Evolutionary conservation across 2,797 vertebrate species (phyloP).

Genomic region (Meriones psammophilus): DNA sequence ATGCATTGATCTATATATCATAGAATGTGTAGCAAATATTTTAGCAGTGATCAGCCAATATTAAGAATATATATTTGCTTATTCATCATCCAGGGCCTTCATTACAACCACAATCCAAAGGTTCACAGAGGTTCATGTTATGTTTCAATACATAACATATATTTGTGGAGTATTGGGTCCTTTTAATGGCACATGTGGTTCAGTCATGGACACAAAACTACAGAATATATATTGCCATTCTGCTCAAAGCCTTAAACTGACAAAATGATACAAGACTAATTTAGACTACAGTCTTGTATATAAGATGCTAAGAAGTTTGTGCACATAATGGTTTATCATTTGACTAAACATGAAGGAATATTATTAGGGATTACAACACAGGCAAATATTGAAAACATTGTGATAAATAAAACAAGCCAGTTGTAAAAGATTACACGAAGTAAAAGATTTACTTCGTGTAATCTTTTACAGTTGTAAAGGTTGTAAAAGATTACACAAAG

Average conservation of each 20-base stretch:
- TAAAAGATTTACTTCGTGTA: no score
- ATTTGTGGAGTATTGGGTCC: background rate
- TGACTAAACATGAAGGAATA: conserved; percentile 25
- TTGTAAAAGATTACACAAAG: background rate
- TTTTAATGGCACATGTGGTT: background rate
- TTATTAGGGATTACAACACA: background rate
- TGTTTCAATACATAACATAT: background rate
- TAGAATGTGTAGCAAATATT: no score
- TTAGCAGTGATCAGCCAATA: no score
- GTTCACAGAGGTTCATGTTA: background rate
- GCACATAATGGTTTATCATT: background rate
- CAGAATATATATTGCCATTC: background rate
- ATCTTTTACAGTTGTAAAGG: no score
- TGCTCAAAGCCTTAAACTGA: background rate
- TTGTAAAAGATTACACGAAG: background rate
- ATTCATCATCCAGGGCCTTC: background rate
- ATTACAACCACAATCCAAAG: background rate
- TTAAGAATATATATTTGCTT: background rate
- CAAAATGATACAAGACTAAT: background rate
- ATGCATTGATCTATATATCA: background rate
- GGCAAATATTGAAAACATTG: background rate
- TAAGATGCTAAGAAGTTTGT: conserved; percentile 4
- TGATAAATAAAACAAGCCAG: background rate
- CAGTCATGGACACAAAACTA: background rate
- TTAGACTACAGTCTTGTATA: background rate